phyloP scores from a whole-genome alignment of 2,113 vertebrate species.

The Kryptolebias marmoratus region DNA sequence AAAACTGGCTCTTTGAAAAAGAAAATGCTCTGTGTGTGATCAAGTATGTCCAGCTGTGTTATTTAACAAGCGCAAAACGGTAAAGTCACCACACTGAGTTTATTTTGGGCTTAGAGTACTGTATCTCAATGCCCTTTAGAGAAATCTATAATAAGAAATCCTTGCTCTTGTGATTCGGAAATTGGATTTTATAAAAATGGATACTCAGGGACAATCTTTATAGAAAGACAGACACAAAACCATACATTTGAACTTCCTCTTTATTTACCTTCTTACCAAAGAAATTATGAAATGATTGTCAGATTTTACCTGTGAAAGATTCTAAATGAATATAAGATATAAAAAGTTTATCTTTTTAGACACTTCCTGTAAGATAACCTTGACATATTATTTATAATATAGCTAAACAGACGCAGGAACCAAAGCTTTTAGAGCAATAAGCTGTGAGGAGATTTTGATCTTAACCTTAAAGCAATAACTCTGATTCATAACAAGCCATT shows the following conservation, averaged over 20 bases:
- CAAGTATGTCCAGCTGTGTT: not conserved
- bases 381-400: not conserved
- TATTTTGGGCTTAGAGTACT: conserved; percentile 1
- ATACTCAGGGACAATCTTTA: not conserved
- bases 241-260: not conserved
- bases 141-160: not conserved
- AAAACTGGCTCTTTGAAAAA: conserved; percentile 5
- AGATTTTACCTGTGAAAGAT: not conserved
- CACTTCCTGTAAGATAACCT: not conserved
- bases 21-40: not conserved
- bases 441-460: not conserved
- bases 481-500: too few relatives aligned
- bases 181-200: not conserved
- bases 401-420: not conserved
- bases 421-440: conserved; percentile 1
- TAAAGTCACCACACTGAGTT: conserved; percentile 1
- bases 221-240: not conserved
- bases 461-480: not conserved
- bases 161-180: not conserved
- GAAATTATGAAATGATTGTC: not conserved
- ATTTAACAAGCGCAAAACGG: not conserved
- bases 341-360: not conserved
- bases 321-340: not conserved
- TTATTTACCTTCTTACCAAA: not conserved
- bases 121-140: not conserved